Conservation (phyloP, 1,140 invertebrate species). For the Nymphalis io region DNA sequence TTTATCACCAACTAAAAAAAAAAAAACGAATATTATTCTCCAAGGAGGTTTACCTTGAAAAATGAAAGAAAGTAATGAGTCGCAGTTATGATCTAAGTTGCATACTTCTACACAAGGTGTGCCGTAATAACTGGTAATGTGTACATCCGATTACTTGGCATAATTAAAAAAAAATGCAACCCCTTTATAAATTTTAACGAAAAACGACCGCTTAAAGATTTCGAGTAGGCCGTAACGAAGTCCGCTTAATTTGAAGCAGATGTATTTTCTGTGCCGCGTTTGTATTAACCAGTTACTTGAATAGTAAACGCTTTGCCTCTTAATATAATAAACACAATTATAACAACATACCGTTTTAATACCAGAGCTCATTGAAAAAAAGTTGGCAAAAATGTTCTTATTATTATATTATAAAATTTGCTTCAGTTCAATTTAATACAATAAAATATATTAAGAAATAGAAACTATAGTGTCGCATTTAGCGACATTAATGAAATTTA, state of each 20-base stretch:
- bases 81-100: constrained; percentile 3
- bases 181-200: constrained; percentile 52
- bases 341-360: too few species aligned
- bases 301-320: neutral
- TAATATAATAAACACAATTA: too few species aligned
- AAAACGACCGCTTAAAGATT: constrained; percentile 56
- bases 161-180: constrained; percentile 54
- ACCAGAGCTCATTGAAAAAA: too few species aligned
- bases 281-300: constrained; percentile 32
- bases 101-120: constrained; percentile 29
- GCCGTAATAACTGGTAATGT: constrained; percentile 15
- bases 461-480: too few species aligned
- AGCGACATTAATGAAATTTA: too few species aligned
- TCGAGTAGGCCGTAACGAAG: constrained; percentile 48
- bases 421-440: too few species aligned
- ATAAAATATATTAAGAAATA: too few species aligned
- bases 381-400: too few species aligned
- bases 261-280: constrained; percentile 41
- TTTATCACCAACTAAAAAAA: too few species aligned
- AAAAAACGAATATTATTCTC: neutral
- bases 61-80: neutral
- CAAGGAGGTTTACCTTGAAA: constrained; percentile 3
- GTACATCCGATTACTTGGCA: constrained; percentile 34
- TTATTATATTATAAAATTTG: too few species aligned
- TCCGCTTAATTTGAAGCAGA: constrained; percentile 55